Percentiles rank a stretch among this genome's conserved stretches.
phyloP scores from a whole-genome alignment of 2,888 invertebrate species.

The Drosophila mercatorum region DNA sequence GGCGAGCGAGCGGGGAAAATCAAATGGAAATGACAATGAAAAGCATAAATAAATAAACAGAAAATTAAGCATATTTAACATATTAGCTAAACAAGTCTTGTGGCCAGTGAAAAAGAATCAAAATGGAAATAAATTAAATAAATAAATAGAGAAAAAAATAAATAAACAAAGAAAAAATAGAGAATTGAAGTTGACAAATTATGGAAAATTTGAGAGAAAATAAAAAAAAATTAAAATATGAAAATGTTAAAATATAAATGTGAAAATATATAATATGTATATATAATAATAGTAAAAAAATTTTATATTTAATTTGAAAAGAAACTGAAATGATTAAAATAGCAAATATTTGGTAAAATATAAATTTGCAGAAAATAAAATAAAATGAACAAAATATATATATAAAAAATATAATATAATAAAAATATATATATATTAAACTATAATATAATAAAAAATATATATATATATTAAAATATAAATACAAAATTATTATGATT shows the following conservation, averaged over 20 bases:
- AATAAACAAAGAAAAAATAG: neutral
- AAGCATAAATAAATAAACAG: conserved; percentile 5
- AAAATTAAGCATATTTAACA: conserved; percentile 17
- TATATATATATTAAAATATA: no score
- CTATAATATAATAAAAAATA: no score
- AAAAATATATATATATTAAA: no score
- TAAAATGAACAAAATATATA: no score
- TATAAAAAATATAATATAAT: no score
- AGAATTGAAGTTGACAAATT: neutral
- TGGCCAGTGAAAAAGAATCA: neutral
- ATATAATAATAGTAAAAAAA: no score
- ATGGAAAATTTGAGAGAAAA: neutral
- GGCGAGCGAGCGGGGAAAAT: conserved; percentile 37
- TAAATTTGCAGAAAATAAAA: no score
- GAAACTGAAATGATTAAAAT: neutral
- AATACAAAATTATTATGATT: no score
- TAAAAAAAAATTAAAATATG: neutral
- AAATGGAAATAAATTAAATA: neutral
- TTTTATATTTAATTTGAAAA: neutral
- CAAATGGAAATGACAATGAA: conserved; percentile 36
- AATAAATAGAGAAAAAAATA: neutral
- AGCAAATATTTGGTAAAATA: no score
- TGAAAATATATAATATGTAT: neutral
- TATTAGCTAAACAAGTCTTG: conserved; percentile 7
- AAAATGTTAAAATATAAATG: neutral